A percentile compares a stretch with the other conserved stretches of the same genome.
These are phyloP conservation scores for Ricordea florida DNA, from an alignment of 92 coral and sea anemone genomes.

Conservation along the genomic window DNA sequence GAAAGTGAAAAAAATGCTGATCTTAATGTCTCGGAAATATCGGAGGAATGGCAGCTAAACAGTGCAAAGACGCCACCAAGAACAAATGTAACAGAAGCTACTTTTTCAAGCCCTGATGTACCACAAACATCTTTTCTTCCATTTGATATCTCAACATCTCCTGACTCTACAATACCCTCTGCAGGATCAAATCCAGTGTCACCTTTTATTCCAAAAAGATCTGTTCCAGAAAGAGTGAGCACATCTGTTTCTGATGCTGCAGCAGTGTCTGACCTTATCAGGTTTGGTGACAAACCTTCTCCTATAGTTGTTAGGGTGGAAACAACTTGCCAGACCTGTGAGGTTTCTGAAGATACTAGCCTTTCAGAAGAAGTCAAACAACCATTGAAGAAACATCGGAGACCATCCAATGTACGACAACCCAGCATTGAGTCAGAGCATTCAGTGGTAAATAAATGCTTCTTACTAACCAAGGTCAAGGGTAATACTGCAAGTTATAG, in stretches of 20 bases:
- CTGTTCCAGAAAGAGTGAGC: background rate
- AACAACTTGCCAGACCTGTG: background rate
- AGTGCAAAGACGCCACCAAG: no score
- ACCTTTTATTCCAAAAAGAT: background rate
- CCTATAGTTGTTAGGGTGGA: background rate
- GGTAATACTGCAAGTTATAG: no score
- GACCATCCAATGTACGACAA: conserved; percentile 42
- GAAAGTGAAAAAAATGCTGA: no score
- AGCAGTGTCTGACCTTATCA: conserved; percentile 21
- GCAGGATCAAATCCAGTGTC: background rate
- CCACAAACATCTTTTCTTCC: background rate
- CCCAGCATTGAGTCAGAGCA: conserved; percentile 79
- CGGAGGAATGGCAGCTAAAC: no score
- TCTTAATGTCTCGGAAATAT: no score
- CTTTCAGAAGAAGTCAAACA: background rate
- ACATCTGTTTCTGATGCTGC: no score
- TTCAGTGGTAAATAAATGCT: conserved; percentile 55
- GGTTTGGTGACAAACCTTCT: conserved; percentile 5
- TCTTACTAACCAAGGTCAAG: no score
- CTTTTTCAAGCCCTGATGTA: background rate
- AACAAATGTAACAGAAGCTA: no score
- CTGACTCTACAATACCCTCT: background rate
- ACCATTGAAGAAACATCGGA: background rate
- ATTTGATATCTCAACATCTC: no score
- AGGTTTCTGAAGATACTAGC: background rate